Conservation (phyloP, 2,113 vertebrate genomes). For the Zeus faber region DNA sequence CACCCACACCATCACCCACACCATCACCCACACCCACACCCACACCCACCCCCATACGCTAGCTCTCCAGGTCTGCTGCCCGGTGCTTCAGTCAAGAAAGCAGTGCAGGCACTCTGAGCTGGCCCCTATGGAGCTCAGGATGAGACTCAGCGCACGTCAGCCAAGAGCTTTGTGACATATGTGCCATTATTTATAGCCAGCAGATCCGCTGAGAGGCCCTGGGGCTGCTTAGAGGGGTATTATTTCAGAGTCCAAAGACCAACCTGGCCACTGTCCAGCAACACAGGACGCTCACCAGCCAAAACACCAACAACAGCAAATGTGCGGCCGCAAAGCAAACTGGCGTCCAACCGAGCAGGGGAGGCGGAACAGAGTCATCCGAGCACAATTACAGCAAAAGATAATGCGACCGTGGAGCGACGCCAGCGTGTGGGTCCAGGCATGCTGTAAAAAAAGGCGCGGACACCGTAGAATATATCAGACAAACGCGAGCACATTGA, state of each 20-base stretch:
- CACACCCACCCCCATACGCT: neutral
- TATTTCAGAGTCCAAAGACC: slow-evolving; percentile 50
- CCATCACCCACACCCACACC: neutral
- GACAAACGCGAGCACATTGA: too few species aligned
- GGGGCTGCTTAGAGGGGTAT: slow-evolving; percentile 55
- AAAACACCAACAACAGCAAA: slow-evolving; percentile 15
- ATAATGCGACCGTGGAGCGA: too few species aligned
- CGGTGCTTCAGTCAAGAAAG: slow-evolving; percentile 1
- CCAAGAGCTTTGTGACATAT: slow-evolving; percentile 53
- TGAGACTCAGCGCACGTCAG: slow-evolving; percentile 47
- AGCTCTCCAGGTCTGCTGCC: neutral
- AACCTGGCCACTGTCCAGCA: slow-evolving; percentile 23
- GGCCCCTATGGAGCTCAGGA: slow-evolving; percentile 35
- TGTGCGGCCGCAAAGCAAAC: neutral
- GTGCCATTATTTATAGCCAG: slow-evolving; percentile 67
- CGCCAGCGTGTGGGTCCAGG: too few species aligned
- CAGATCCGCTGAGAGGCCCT: slow-evolving; percentile 51
- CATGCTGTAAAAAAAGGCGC: too few species aligned
- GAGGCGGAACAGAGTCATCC: too few species aligned
- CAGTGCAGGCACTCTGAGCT: slow-evolving; percentile 10
- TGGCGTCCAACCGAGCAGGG: too few species aligned
- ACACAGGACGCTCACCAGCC: slow-evolving; percentile 15
- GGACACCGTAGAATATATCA: too few species aligned
- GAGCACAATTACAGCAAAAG: too few species aligned
- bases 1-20: neutral